These are phyloP conservation scores for Abrostola tripartita DNA, from an alignment of 2,888 invertebrate genomes.

Conservation along the genomic window DNA sequence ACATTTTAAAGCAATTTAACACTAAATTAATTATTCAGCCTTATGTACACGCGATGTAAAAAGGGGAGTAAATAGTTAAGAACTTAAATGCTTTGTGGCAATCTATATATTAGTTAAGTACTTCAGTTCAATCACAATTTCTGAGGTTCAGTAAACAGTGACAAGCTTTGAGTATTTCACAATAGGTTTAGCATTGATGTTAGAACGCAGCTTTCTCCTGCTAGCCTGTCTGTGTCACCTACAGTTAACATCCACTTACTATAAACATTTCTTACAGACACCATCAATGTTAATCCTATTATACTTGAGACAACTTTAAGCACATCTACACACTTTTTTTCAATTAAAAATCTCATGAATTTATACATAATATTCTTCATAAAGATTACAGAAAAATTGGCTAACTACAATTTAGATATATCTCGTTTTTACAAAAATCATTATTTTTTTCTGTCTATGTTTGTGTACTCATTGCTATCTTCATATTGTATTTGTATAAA, in stretches of 20 bases:
- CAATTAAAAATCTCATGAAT: constrained; percentile 54
- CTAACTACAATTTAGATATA: constrained; percentile 78
- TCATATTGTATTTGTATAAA: constrained; percentile 33
- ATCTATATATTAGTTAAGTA: constrained; percentile 75
- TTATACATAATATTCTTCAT: constrained; percentile 70
- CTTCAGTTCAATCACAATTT: constrained; percentile 76
- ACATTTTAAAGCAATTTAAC: constrained; percentile 66
- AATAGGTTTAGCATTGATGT: constrained; percentile 28
- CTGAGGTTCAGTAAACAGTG: constrained; percentile 53
- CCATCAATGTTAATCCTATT: constrained; percentile 43
- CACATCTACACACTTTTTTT: constrained; percentile 47
- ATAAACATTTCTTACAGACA: constrained; percentile 7
- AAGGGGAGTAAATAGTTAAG: constrained; percentile 63
- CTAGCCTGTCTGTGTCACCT: constrained; percentile 3
- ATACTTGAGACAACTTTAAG: constrained; percentile 41
- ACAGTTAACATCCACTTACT: constrained; percentile 14
- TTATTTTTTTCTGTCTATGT: constrained; percentile 22
- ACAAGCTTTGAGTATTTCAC: constrained; percentile 60
- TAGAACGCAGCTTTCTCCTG: neutral
- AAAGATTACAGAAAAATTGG: constrained; percentile 78
- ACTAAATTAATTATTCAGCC: constrained; percentile 74
- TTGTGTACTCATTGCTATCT: constrained; percentile 26
- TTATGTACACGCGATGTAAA: constrained; percentile 78
- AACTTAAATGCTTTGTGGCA: constrained; percentile 67
- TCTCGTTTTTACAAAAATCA: constrained; percentile 46